These are phyloP conservation scores for Aleiodes sp. DNA, from an alignment of 1,140 invertebrate species.

Conservation along the genomic window DNA sequence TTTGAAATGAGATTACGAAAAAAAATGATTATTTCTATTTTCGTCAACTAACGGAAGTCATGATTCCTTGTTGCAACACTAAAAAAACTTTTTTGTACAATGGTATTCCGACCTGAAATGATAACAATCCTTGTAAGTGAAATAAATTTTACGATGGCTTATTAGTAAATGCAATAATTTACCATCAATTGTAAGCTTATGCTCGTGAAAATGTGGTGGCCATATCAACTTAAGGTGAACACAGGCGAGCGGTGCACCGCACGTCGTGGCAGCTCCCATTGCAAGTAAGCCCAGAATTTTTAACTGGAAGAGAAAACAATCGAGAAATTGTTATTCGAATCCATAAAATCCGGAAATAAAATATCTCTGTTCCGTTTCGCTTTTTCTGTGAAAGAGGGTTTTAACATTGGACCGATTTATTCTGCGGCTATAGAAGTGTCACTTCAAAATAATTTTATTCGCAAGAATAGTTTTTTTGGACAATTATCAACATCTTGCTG, in stretches of 20 bases:
- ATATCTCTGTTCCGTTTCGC: no score
- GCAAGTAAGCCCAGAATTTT: conserved; percentile 38
- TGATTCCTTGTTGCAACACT: conserved; percentile 51
- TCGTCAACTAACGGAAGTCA: conserved; percentile 38
- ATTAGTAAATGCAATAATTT: conserved; percentile 23
- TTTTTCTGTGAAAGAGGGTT: no score
- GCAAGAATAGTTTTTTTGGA: no score
- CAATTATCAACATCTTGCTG: no score
- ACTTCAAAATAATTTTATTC: no score
- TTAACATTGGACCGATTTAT: no score
- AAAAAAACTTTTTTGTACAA: conserved; percentile 52
- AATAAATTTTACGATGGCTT: conserved; percentile 20
- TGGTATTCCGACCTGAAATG: conserved; percentile 47
- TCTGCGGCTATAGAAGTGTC: no score
- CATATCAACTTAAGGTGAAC: conserved; percentile 60
- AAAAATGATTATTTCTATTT: neutral
- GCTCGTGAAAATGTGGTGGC: conserved; percentile 55
- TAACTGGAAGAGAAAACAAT: conserved; percentile 44
- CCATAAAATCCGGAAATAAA: no score
- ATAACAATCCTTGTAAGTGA: neutral
- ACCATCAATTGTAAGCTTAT: conserved; percentile 56
- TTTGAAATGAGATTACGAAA: no score
- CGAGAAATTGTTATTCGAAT: neutral
- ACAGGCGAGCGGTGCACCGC: conserved; percentile 50
- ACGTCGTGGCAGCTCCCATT: conserved; percentile 28